Evolutionary conservation across 2,888 invertebrate species (phyloP), one percentile per base, ranked within the genome.

Genomic region (Andrena bucephala): DNA sequence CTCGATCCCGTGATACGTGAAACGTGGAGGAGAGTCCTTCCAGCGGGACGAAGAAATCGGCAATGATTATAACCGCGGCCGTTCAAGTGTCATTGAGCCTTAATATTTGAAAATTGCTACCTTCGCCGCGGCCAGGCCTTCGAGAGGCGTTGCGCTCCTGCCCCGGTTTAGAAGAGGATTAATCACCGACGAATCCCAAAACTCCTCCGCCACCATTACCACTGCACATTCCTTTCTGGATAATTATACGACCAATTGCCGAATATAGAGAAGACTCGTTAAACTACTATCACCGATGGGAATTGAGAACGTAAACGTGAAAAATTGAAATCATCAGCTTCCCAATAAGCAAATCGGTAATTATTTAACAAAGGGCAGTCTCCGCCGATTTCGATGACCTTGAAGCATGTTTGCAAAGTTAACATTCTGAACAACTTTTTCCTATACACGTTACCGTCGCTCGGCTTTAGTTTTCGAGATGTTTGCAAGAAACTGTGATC

Each of bases 61-160:
- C 77, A 68, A 63, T 85, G 86, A 87, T 87, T 87, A 88, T 81
- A 59, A 72, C 74, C 81, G 79, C 75, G 84, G 77, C 85, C 85
- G 82, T 75, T 77, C 87, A 70, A 85, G 81, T 87, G 89, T 88
- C 89, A 85, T 78, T 82, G 71, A 27, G 50, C 27, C 66, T 79
- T 71, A 77, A 82, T 77, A 81, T 77, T 78, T 82, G 70, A 77
- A 88, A 88, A 87, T 88, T 87, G 72, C 59, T 77, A 83, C 76
- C 77, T 73, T 81, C 63, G 29, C 50, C 42, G 10, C 24, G 20
- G 24, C 13, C 57, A 13, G 27, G 20, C 20, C 20, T 20, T 73
- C 67, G 74, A 77, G 70, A 77, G 76, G 73, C 52, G 67, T 70
- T 71, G 33, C 33, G 48, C 52, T 60, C 74, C 75, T 27, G 66